phyloP scores from a whole-genome alignment of 2,888 invertebrate genomes.

The Caenorhabditis japonica region DNA sequence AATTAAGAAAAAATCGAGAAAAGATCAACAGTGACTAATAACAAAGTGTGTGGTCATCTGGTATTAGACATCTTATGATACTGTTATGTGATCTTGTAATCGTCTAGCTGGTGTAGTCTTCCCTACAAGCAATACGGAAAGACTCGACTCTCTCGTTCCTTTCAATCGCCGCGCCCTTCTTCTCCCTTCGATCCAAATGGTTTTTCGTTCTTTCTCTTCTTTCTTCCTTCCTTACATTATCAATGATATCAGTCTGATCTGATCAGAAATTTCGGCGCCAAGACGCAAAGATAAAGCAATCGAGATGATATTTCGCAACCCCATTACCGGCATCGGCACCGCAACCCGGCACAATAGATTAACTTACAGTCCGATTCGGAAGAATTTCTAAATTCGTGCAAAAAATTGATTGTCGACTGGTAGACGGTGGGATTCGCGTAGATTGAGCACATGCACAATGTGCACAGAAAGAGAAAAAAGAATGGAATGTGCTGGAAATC shows the following conservation, averaged over 20 bases:
- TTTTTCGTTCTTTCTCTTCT: slow-evolving; percentile 8
- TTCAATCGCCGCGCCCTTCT: neutral
- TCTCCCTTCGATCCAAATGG: slow-evolving; percentile 19
- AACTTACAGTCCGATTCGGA: slow-evolving; percentile 60
- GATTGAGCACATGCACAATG: slow-evolving; percentile 56
- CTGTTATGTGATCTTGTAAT: slow-evolving; percentile 21
- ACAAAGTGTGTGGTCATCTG: too few species aligned
- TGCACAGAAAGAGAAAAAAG: slow-evolving; percentile 59
- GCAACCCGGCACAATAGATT: too few species aligned
- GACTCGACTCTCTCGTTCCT: slow-evolving; percentile 1
- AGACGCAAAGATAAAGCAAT: too few species aligned
- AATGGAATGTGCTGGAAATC: slow-evolving; percentile 56
- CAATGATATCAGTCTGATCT: slow-evolving; percentile 11
- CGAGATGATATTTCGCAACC: slow-evolving; percentile 18
- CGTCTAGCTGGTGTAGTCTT: slow-evolving; percentile 36
- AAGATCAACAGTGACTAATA: too few species aligned
- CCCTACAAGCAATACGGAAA: slow-evolving; percentile 40
- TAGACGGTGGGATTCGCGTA: slow-evolving; percentile 59
- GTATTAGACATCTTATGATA: too few species aligned
- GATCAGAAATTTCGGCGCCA: slow-evolving; percentile 35
- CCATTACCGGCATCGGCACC: too few species aligned
- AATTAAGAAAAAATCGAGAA: too few species aligned
- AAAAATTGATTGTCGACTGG: slow-evolving; percentile 62
- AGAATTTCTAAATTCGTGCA: slow-evolving; percentile 63
- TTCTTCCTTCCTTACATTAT: neutral